Percentiles rank a stretch among this genome's conserved stretches.
Evolutionary conservation across 2,888 invertebrate species (phyloP).

Genomic region (Mythimna vitellina): DNA sequence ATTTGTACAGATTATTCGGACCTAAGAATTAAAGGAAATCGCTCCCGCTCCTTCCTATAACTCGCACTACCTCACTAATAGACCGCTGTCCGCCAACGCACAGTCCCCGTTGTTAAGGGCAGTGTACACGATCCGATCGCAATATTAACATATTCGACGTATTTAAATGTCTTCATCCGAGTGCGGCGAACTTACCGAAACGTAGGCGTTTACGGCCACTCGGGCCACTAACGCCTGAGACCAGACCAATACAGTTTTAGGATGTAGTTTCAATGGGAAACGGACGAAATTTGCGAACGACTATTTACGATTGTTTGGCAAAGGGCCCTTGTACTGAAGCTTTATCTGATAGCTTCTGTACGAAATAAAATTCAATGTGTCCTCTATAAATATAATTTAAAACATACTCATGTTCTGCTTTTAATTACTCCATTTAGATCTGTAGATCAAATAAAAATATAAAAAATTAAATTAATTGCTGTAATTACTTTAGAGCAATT

Average conservation of each 20-base stretch:
- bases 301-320: conserved; percentile 46
- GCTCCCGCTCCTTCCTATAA: conserved; percentile 46
- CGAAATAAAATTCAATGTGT: conserved; percentile 32
- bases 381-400: conserved; percentile 27
- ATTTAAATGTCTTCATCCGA: conserved; percentile 71
- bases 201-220: conserved; percentile 66
- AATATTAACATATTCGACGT: conserved; percentile 69
- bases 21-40: neutral
- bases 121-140: conserved; percentile 67
- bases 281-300: conserved; percentile 44
- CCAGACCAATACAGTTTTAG: conserved; percentile 64
- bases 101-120: conserved; percentile 66
- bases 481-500: conserved; percentile 35
- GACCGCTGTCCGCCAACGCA: conserved; percentile 71
- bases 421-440: conserved; percentile 51
- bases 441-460: conserved; percentile 20
- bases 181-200: conserved; percentile 66
- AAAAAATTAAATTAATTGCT: conserved; percentile 8
- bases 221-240: conserved; percentile 59
- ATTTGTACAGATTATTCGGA: no score
- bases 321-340: conserved; percentile 36
- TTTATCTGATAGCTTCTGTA: conserved; percentile 54
- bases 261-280: conserved; percentile 47
- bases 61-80: conserved; percentile 53
- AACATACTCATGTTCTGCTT: conserved; percentile 14